Conservation (phyloP, 2,797 vertebrate genomes). For the Mormyrops boulengeri region DNA sequence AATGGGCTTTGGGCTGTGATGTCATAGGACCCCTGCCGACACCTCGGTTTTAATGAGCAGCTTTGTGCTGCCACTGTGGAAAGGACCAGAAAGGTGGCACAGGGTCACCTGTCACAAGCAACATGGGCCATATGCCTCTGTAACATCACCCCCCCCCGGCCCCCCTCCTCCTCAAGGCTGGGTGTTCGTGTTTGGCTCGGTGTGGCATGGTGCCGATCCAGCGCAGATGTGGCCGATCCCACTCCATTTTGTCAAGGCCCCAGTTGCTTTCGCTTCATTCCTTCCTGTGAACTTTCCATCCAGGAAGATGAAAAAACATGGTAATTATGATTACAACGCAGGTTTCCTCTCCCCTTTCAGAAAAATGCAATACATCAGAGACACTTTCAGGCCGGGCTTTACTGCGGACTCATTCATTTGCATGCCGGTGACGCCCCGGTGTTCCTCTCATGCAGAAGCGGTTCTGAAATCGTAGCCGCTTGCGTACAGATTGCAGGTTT, state of each 20-base stretch:
- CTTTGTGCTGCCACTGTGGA: background rate
- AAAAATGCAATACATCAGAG: background rate
- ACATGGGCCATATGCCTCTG: background rate
- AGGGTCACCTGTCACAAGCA: background rate
- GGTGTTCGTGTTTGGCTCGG: background rate
- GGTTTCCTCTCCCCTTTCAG: background rate
- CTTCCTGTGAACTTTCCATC: background rate
- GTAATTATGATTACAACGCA: background rate
- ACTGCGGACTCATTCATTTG: background rate
- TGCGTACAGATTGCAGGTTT: background rate
- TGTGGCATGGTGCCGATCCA: background rate
- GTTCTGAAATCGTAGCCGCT: background rate
- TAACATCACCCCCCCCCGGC: background rate
- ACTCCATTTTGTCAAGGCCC: background rate
- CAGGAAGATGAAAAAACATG: background rate
- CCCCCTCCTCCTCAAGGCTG: background rate
- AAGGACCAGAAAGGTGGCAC: background rate
- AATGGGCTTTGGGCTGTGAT: slow-evolving; percentile 36
- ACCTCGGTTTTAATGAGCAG: background rate
- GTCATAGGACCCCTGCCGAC: background rate
- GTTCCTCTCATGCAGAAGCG: background rate
- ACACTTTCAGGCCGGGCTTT: background rate
- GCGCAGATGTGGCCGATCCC: background rate
- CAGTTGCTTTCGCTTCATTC: background rate
- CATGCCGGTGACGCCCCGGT: background rate